A percentile compares a stretch with the other conserved stretches of the same genome.
phyloP scores from a whole-genome alignment of 2,113 vertebrate genomes.

The Conger conger region DNA sequence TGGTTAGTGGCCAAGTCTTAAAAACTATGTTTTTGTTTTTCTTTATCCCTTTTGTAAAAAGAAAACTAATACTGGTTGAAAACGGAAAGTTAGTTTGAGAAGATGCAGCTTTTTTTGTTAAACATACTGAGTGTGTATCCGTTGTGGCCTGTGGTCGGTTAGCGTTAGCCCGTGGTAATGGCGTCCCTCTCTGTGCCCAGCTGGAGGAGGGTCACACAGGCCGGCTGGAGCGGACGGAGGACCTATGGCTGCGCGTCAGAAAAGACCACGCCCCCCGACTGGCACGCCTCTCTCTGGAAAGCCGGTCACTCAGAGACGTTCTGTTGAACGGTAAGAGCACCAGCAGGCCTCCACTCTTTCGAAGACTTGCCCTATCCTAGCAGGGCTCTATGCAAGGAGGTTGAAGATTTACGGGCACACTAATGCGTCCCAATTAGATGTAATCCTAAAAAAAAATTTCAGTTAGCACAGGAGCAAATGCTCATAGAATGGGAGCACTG shows the following conservation, averaged over 20 bases:
- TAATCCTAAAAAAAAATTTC: too few relatives aligned
- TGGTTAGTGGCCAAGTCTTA: neutral
- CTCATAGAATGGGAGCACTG: too few relatives aligned
- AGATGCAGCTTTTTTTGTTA: neutral
- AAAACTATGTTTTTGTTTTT: neutral
- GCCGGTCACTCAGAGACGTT: slow-evolving; percentile 90
- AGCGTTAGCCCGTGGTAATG: slow-evolving; percentile 16
- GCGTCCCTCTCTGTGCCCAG: slow-evolving; percentile 56
- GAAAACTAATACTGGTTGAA: neutral
- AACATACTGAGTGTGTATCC: neutral
- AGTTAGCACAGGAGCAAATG: too few relatives aligned
- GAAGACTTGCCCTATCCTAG: too few relatives aligned
- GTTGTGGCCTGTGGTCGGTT: neutral
- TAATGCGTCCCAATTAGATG: too few relatives aligned
- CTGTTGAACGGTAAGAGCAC: slow-evolving; percentile 79
- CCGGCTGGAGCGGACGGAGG: slow-evolving; percentile 94
- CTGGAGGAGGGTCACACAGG: slow-evolving; percentile 93
- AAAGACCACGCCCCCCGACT: slow-evolving; percentile 95
- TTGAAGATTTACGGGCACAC: too few relatives aligned
- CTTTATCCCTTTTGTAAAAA: neutral
- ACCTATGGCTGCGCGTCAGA: slow-evolving; percentile 91
- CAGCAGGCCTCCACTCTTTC: neutral
- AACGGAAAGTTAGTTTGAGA: neutral
- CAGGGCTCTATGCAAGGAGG: too few relatives aligned
- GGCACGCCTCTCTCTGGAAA: slow-evolving; percentile 91